phyloP scores from a whole-genome alignment of 2,888 invertebrate genomes.

The Exephanes ischioxanthus region DNA sequence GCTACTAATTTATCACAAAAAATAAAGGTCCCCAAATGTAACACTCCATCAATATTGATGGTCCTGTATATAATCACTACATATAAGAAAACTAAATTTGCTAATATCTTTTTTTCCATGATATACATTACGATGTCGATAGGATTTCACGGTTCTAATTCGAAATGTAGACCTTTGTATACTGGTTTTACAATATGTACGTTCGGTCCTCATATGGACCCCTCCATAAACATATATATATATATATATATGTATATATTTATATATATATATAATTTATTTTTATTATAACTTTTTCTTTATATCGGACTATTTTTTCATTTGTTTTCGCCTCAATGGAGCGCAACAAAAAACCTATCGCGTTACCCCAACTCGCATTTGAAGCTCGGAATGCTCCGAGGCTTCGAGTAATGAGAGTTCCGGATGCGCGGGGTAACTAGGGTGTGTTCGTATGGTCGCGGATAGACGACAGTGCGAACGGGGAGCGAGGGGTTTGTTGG shows the following conservation, averaged over 20 bases:
- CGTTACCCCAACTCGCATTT: conserved; percentile 23
- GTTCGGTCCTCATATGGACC: too few relatives aligned
- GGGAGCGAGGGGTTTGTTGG: conserved; percentile 5
- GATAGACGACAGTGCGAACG: conserved; percentile 15
- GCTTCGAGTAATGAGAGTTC: conserved; percentile 33
- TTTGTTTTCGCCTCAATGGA: not conserved
- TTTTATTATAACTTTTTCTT: not conserved
- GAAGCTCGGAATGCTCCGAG: conserved; percentile 32
- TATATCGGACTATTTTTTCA: not conserved
- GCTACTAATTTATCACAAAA: too few relatives aligned
- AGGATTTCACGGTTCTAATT: too few relatives aligned
- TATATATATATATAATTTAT: conserved; percentile 7
- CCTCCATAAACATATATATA: too few relatives aligned
- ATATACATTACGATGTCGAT: too few relatives aligned
- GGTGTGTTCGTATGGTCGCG: not conserved
- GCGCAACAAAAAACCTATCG: conserved; percentile 7
- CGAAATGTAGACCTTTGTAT: too few relatives aligned
- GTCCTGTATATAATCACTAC: too few relatives aligned
- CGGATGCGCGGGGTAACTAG: conserved; percentile 16
- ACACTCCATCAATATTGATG: too few relatives aligned
- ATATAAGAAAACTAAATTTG: too few relatives aligned
- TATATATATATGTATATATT: not conserved
- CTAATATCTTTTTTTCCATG: too few relatives aligned
- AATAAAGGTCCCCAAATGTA: too few relatives aligned
- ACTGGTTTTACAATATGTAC: too few relatives aligned